Base-by-base conservation (phyloP, 2,113 vertebrate genomes). In the Nibea coibor region DNA sequence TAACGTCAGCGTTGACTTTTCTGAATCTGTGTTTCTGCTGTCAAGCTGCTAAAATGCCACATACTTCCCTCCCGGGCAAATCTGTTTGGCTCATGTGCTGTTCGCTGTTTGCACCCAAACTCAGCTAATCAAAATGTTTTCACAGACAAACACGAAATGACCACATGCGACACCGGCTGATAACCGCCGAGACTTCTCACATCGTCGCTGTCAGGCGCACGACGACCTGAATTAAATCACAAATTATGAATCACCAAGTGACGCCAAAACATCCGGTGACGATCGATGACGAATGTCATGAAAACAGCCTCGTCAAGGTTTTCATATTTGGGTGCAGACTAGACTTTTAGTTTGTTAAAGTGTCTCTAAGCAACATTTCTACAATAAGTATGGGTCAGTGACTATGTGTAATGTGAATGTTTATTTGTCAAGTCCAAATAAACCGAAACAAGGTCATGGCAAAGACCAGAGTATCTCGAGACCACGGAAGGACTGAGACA, bases 1-100 rank as follows among this genome's bases (percentile, higher is more conserved):
- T 69, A 68, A 12, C 35, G 43, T 54, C 24, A 20, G 2, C 62
- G 63, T 62, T 51, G 78, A 80, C 69, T 72, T 53, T 54, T 39
- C 35, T 6, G 0, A 39, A 47, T 56, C 19, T 16, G 39, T 47
- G 24, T 24, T 4, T 19, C 24, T 61, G 51, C 53, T 43, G 45
- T 61, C 54, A 22, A 17, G 5, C 19, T 54, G 57, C 2, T 63
- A 11, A 69, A 75, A 47, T 19, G 24, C 2, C 19, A 47, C 10
- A 35, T 1, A 20, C 9, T 56, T 11, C 16, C 20, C 62, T 50
- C 56, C 19, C 24, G 14, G 78, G 45, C n/a, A 5, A 26, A 8
- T 1, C 11, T 17, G 4, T 53, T 74, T 43, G 39, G 31, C 53
- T 72, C 17, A 17, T 2, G 12, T 11, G 5, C 19, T 12, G 5